Conservation (phyloP, 2,797 vertebrate species). For the Schizopygopsis pylzovi region DNA sequence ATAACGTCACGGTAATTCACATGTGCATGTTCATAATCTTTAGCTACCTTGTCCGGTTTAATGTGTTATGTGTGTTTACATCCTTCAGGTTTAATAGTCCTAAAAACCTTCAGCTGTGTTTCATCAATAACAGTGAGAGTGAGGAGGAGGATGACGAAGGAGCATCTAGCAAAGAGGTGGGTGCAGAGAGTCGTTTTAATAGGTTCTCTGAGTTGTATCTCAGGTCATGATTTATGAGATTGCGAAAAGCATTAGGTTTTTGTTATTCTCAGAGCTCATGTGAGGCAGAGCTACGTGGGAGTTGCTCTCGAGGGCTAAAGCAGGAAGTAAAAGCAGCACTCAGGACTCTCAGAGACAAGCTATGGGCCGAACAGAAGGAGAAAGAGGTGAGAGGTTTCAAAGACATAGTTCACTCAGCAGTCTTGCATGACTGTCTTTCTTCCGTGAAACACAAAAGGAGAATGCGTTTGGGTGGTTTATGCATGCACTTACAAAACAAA, state of each 20-base stretch:
- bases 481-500: not conserved
- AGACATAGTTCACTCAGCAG: not conserved
- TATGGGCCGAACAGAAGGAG: constrained; percentile 60
- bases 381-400: constrained; percentile 56
- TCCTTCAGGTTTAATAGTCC: constrained; percentile 63
- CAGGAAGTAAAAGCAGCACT: constrained; percentile 63
- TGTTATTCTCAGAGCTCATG: constrained; percentile 48
- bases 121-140: constrained; percentile 70
- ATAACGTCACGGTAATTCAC: constrained; percentile 58
- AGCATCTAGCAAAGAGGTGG: constrained; percentile 59
- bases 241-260: constrained; percentile 28
- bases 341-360: constrained; percentile 62
- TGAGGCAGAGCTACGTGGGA: constrained; percentile 41
- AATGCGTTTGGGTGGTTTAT: not conserved
- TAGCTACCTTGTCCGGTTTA: not conserved
- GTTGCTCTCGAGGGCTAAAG: constrained; percentile 57
- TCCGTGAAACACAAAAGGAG: constrained; percentile 1
- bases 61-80: not conserved
- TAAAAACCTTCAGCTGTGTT: constrained; percentile 70
- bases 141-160: constrained; percentile 64
- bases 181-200: not conserved
- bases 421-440: not conserved
- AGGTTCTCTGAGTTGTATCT: not conserved
- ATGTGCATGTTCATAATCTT: constrained; percentile 13
- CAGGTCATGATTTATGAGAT: constrained; percentile 22